phyloP scores from a whole-genome alignment of 2,888 invertebrate species.

The Zhuqinia jingwanae region DNA sequence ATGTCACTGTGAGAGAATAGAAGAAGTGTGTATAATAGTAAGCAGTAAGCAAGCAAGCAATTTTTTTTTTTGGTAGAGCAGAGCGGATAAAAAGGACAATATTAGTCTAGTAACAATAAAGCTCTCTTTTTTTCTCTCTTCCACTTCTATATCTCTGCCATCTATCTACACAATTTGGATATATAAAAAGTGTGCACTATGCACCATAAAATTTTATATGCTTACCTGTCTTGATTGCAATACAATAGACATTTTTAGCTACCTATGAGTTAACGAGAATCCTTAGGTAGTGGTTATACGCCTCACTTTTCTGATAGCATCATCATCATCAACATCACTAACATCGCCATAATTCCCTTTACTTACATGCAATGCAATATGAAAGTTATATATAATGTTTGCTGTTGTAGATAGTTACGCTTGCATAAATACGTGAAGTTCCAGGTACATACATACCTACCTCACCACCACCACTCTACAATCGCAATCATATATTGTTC shows the following conservation, averaged over 20 bases:
- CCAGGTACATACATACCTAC: slow-evolving; percentile 53
- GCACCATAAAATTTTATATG: slow-evolving; percentile 1
- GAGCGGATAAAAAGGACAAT: slow-evolving; percentile 10
- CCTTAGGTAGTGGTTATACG: slow-evolving; percentile 21
- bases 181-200: not conserved
- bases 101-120: slow-evolving; percentile 30
- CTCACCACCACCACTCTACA: too few relatives aligned
- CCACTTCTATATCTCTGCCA: not conserved
- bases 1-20: slow-evolving; percentile 40
- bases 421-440: slow-evolving; percentile 61
- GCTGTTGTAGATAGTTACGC: slow-evolving; percentile 39
- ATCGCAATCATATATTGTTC: too few relatives aligned
- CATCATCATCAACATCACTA: too few relatives aligned
- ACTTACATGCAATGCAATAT: too few relatives aligned
- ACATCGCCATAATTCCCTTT: slow-evolving; percentile 30
- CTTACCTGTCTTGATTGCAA: slow-evolving; percentile 5
- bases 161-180: not conserved
- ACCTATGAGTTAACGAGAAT: slow-evolving; percentile 26
- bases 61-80: slow-evolving; percentile 1
- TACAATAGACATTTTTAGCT: not conserved
- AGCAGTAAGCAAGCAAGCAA: too few relatives aligned
- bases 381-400: slow-evolving; percentile 28
- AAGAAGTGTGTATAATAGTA: too few relatives aligned
- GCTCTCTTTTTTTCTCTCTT: slow-evolving; percentile 15
- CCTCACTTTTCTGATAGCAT: slow-evolving; percentile 16